These are phyloP conservation scores for Callyntrura sp. DNA, from an alignment of 2,888 invertebrate genomes.

Conservation along the genomic window DNA sequence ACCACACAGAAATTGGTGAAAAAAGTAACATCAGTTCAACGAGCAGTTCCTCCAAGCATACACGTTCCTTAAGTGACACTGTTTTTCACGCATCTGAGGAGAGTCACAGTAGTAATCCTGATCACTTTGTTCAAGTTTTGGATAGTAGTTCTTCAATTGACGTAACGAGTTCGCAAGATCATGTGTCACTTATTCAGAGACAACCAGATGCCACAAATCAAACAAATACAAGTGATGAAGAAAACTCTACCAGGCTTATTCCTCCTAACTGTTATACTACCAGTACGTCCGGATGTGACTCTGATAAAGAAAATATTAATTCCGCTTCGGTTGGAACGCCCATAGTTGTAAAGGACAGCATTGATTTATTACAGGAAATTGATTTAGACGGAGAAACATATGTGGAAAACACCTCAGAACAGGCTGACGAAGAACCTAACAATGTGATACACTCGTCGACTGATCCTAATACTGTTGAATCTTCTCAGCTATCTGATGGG, in stretches of 20 bases:
- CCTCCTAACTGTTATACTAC: too few species aligned
- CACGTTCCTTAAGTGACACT: constrained; percentile 78
- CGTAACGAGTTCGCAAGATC: constrained; percentile 3
- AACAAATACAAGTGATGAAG: neutral
- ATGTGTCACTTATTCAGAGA: neutral
- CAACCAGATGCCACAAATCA: constrained; percentile 20
- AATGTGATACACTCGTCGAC: constrained; percentile 63
- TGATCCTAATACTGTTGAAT: constrained; percentile 51
- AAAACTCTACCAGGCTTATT: too few species aligned
- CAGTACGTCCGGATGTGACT: too few species aligned
- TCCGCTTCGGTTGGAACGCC: too few species aligned
- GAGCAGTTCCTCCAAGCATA: constrained; percentile 46
- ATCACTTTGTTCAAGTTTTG: constrained; percentile 70
- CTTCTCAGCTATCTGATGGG: constrained; percentile 63
- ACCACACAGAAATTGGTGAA: neutral
- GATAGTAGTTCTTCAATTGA: constrained; percentile 39
- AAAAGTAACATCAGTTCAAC: neutral
- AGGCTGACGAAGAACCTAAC: neutral
- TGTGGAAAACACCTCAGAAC: neutral
- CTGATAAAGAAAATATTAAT: too few species aligned
- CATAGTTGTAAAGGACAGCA: constrained; percentile 39
- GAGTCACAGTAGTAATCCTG: constrained; percentile 45
- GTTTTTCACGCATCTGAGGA: constrained; percentile 73
- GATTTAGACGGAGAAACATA: constrained; percentile 40
- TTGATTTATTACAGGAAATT: constrained; percentile 71